Base-by-base conservation (phyloP, 1,140 invertebrate species). In the Drosophila micromelanica region DNA sequence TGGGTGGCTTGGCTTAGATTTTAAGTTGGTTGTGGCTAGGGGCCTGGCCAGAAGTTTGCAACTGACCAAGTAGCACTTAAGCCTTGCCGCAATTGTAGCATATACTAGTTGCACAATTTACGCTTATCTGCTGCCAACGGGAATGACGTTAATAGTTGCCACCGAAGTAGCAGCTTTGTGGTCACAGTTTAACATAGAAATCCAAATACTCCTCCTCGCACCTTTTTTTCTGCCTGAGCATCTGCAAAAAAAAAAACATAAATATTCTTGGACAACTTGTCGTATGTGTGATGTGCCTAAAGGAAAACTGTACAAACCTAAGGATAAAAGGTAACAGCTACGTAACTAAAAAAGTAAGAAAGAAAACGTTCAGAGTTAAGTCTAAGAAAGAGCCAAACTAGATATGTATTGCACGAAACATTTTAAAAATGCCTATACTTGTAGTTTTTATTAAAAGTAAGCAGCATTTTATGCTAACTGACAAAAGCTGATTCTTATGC, bases 81-180 rank as follows among this genome's bases (percentile, higher is more conserved):
- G 56, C 52, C 55, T 45, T 72, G 46, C 55, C 55, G 42, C 56
- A 61, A 72, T 59, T 57, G 69, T 43, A 51, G 49, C 42, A 70
- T 61, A 51, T 37, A 35, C 30, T 61, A 69, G 62, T 69, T 69
- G 57, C 56, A 13, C 6, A 27, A 59, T 35, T 35, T 48, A 20
- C 8, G 38, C 17, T 56, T 42, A 72, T 64, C 59, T 32, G n/a
- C 9, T 64, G 27, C 45, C 38, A 35, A 17, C 43, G 12, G 40
- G 42, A 46, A 57, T 57, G 20, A 57, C 40, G 11, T 23, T 35
- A 60, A 51, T 67, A 43, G 63, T 7, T 12, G 13, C 7, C 40
- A 20, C 30, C 12, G 9, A 12, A 5, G 12, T 3, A 12, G 7
- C 20, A 17, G 27, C 12, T 30, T 32, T 8, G 23, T 38, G 35